phyloP scores from a whole-genome alignment of 1,140 invertebrate species.

The Bilobella aurantiaca region DNA sequence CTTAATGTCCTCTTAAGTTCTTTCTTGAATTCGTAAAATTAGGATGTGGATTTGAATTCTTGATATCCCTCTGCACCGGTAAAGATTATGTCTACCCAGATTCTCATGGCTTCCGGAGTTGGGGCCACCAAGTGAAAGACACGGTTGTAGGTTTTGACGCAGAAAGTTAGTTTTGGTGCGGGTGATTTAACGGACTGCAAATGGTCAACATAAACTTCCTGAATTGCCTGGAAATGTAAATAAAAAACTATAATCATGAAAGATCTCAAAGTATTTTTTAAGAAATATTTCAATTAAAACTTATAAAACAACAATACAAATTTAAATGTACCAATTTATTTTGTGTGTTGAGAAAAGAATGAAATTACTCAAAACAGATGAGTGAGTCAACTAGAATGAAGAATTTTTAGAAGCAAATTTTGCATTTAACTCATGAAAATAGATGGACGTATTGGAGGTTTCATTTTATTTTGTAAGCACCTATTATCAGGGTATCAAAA shows the following conservation, averaged over 20 bases:
- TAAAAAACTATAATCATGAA: slow-evolving; percentile 13
- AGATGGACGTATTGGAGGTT: no score
- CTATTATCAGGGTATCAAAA: no score
- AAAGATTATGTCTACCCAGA: slow-evolving; percentile 95
- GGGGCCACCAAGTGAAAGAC: slow-evolving; percentile 86
- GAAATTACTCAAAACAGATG: no score
- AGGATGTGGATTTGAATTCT: slow-evolving; percentile 49
- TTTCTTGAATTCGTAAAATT: slow-evolving; percentile 10
- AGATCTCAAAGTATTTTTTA: slow-evolving; percentile 29
- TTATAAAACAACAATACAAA: background rate
- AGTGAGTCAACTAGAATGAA: no score
- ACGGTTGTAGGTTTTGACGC: slow-evolving; percentile 86
- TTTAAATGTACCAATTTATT: no score
- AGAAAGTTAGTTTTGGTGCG: slow-evolving; percentile 81
- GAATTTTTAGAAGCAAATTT: no score
- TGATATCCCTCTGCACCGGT: slow-evolving; percentile 78
- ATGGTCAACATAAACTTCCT: slow-evolving; percentile 94
- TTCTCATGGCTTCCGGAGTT: slow-evolving; percentile 82
- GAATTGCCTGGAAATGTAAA: slow-evolving; percentile 63
- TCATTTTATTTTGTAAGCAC: no score
- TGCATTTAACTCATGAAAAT: no score
- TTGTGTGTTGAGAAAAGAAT: no score
- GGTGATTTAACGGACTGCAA: slow-evolving; percentile 83
- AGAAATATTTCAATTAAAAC: background rate
- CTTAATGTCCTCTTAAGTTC: background rate